Evolutionary conservation across 92 coral and sea anemone genomes (phyloP).

Genomic region (Palythoa caribaeorum): DNA sequence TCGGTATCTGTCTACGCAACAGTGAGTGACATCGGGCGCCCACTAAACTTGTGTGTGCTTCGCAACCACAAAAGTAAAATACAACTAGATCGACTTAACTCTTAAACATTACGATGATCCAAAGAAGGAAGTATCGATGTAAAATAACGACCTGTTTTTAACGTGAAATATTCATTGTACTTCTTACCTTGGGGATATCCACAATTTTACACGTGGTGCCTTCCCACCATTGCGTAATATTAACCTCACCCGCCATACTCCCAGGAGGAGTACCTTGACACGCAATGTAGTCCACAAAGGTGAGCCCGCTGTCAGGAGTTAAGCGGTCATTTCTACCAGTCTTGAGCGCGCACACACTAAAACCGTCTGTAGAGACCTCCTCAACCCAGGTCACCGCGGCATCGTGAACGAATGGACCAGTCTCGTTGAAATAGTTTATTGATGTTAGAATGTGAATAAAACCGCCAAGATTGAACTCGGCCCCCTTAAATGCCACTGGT

Average conservation of each 20-base stretch:
- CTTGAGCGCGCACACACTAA: constrained; percentile 73
- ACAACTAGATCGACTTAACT: no score
- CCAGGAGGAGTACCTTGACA: constrained; percentile 75
- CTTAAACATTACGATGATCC: background rate
- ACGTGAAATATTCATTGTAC: background rate
- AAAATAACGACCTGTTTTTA: background rate
- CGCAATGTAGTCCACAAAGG: constrained; percentile 76
- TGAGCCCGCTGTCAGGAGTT: constrained; percentile 71
- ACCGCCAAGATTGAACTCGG: constrained; percentile 47
- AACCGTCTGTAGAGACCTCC: constrained; percentile 57
- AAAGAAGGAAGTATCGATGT: background rate
- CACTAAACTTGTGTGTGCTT: no score
- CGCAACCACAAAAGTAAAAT: no score
- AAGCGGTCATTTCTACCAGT: constrained; percentile 75
- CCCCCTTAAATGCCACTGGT: constrained; percentile 46
- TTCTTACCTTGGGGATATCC: constrained; percentile 56
- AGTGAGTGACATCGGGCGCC: no score
- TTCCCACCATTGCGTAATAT: constrained; percentile 69
- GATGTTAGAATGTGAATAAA: constrained; percentile 67
- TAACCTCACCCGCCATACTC: constrained; percentile 72
- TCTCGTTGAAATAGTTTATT: constrained; percentile 64
- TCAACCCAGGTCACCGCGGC: constrained; percentile 84
- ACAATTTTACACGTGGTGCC: constrained; percentile 68
- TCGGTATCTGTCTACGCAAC: no score
- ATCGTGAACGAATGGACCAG: constrained; percentile 70